Conservation (phyloP, 2,797 vertebrate species). For the Anisognathus igniventris region DNA sequence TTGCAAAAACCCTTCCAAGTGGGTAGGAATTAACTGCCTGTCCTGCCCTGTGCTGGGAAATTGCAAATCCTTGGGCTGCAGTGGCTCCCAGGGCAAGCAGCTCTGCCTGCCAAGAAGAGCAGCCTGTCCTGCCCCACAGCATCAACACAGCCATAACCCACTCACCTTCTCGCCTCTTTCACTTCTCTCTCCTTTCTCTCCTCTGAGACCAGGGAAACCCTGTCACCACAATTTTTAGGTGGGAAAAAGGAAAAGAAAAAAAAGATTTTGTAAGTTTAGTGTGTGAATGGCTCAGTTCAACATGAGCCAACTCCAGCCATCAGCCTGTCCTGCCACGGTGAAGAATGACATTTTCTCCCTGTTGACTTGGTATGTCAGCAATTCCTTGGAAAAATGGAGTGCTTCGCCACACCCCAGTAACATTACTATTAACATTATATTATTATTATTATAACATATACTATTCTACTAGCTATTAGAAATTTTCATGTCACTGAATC, state of each 20-base stretch:
- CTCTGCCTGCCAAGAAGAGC: not conserved
- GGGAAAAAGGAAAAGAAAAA: too few species aligned
- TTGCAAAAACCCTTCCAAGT: not conserved
- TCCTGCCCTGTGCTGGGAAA: not conserved
- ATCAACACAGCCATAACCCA: not conserved
- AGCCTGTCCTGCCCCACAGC: not conserved
- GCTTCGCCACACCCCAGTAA: not conserved
- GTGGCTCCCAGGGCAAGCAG: not conserved
- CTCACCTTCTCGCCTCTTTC: conserved; percentile 91
- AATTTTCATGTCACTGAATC: not conserved
- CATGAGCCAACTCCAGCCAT: not conserved
- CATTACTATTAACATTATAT: too few species aligned
- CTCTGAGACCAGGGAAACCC: conserved; percentile 91
- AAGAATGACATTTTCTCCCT: not conserved
- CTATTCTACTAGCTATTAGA: not conserved
- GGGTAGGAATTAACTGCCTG: not conserved
- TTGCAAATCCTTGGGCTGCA: not conserved
- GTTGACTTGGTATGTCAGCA: not conserved
- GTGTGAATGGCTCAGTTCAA: not conserved
- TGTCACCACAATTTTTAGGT: conserved; percentile 40
- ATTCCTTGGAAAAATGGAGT: not conserved
- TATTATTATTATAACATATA: too few species aligned
- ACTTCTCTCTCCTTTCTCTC: conserved; percentile 88
- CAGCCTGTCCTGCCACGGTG: not conserved
- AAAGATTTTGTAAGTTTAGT: not conserved